Evolutionary conservation across 2,113 vertebrate genomes (phyloP).

Genomic region (Chaenocephalus aceratus): DNA sequence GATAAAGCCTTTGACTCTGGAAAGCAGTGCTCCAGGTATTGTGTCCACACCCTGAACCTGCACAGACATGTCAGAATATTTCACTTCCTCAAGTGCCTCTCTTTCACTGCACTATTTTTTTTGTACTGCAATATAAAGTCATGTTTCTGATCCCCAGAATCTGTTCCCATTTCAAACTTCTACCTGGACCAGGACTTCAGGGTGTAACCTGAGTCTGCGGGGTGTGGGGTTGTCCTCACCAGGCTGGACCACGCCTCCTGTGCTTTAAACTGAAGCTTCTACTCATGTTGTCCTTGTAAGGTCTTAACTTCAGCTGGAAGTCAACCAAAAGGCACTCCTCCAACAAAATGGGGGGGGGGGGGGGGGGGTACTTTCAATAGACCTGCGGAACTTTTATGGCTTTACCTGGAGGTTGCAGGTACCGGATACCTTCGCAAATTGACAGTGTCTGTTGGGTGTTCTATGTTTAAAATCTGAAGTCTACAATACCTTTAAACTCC

Average conservation of each 20-base stretch:
- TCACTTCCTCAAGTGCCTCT: background rate
- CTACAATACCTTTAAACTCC: background rate
- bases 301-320: constrained; percentile 23
- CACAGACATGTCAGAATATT: background rate
- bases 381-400: background rate
- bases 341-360: constrained; percentile 1
- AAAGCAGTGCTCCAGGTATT: constrained; percentile 8
- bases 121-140: too few relatives aligned
- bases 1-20: too few relatives aligned
- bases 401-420: background rate
- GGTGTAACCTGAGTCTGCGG: background rate
- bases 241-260: background rate
- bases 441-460: too few relatives aligned
- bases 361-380: too few relatives aligned
- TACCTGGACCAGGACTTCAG: background rate
- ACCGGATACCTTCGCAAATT: too few relatives aligned
- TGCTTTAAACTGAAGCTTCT: background rate
- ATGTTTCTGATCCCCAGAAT: background rate
- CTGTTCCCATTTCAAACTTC: background rate
- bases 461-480: background rate
- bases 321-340: constrained; percentile 10
- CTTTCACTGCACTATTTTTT: background rate
- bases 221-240: background rate
- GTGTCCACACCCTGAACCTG: constrained; percentile 38
- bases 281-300: constrained; percentile 51